Base-by-base conservation (phyloP, 2,888 invertebrate genomes). In the Exocentrus adspersus region DNA sequence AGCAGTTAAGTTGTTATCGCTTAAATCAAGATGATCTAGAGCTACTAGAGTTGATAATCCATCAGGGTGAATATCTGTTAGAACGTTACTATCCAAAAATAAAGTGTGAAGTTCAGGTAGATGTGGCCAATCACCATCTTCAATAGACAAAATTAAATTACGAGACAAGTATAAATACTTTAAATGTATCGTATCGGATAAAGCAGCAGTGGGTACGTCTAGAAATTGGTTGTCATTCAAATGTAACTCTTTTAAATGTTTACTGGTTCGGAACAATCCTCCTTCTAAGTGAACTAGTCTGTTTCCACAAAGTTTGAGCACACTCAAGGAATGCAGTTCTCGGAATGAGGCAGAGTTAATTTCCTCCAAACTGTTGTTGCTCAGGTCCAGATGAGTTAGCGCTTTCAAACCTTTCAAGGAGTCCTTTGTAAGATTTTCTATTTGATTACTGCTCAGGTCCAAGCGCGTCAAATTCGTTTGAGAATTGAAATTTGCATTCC, bases 1-100 rank as follows among this genome's bases (percentile, higher is more conserved):
- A 46, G 86, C 85, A 73, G 91, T 90, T 79, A 96, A 86, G 81
- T 92, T 92, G 82, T 95, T 95, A 79, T 93, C 90, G 69, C 92
- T 90, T 68, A 95, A 83, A 81, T 93, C 90, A 75, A 95, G 85
- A 75, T 87, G 86, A 65, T 90, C 88, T 48, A 96, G 82, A 48
- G 90, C 87, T 53, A 89, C 87, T 57, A 95, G 84, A 61, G 92
- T 91, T 72, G 91, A 89, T 73, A 94, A 90, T 50, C 92, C 90
- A 68, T 89, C 87, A 72, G 88, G 86, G 80, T 90, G 88, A 68
- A 94, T 85, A 66, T 86, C 88, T 60, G 87, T 86, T 74, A 96
- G 89, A 53, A 92, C 87, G 83, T 96, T 96, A 71, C 88, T 89
- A 60, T 90, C 88, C 72, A 94, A 83, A 73, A 88, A 88, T 70